Evolutionary conservation across 2,888 invertebrate genomes (phyloP).

Genomic region (Leptura quadrifasciata): DNA sequence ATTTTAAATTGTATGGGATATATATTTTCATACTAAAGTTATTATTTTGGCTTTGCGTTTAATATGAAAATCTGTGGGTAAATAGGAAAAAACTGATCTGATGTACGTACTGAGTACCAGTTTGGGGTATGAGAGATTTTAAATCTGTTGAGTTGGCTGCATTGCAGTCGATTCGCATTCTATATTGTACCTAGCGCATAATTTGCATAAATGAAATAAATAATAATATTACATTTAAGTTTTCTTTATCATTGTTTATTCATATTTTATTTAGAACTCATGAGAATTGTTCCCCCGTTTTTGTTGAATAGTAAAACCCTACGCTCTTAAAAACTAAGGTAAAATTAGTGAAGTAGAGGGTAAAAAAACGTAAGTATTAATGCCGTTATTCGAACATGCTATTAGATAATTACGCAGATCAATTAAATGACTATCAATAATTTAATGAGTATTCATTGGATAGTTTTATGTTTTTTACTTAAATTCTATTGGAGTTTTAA

Average conservation of each 20-base stretch:
- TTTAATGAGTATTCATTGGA: too few relatives aligned
- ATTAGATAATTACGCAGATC: too few relatives aligned
- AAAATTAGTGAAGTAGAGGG: too few relatives aligned
- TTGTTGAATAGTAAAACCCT: too few relatives aligned
- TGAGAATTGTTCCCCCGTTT: neutral
- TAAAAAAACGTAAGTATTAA: too few relatives aligned
- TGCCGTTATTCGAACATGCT: too few relatives aligned
- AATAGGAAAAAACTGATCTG: conserved; percentile 70
- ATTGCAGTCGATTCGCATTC: conserved; percentile 70
- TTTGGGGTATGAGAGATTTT: conserved; percentile 68
- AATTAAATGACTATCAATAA: too few relatives aligned
- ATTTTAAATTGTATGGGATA: conserved; percentile 31
- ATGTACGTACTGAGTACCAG: conserved; percentile 74
- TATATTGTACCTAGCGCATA: conserved; percentile 74
- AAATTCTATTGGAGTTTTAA: too few relatives aligned
- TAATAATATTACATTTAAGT: conserved; percentile 56
- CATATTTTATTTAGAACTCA: too few relatives aligned
- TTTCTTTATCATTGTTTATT: conserved; percentile 23
- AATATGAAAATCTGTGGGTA: conserved; percentile 67
- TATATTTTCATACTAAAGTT: conserved; percentile 45
- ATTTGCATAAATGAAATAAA: conserved; percentile 74
- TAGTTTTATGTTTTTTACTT: too few relatives aligned
- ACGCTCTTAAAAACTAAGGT: too few relatives aligned
- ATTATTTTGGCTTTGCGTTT: conserved; percentile 32
- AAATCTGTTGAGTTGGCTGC: conserved; percentile 68